These are phyloP conservation scores for Cacatua alba DNA, from an alignment of 2,113 vertebrate species.

Conservation along the genomic window DNA sequence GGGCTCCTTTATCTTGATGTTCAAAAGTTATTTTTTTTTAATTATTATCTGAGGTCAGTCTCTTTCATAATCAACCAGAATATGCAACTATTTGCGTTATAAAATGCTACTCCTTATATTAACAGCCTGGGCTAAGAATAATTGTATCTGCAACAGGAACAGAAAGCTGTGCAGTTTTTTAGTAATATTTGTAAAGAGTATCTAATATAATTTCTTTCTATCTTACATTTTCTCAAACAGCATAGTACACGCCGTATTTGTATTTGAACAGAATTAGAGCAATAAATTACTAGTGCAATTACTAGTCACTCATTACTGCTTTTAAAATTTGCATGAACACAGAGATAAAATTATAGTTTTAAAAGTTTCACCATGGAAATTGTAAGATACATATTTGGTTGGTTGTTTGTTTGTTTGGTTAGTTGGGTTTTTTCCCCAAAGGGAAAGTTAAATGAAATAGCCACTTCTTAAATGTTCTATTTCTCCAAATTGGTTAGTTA, in stretches of 20 bases:
- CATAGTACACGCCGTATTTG: neutral
- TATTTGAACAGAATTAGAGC: constrained; percentile 34
- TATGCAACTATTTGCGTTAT: neutral
- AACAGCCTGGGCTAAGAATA: neutral
- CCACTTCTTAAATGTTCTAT: neutral
- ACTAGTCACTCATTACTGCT: neutral
- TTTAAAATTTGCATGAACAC: constrained; percentile 28
- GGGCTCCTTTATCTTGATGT: neutral
- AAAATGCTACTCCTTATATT: neutral
- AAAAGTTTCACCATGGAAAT: neutral
- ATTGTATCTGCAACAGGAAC: neutral
- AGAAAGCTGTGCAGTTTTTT: neutral
- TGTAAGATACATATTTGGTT: neutral
- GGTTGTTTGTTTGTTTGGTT: neutral
- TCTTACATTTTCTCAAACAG: neutral
- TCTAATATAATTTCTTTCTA: constrained; percentile 3
- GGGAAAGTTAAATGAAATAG: neutral
- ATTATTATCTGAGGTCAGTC: neutral
- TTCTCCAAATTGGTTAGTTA: neutral
- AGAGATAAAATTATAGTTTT: neutral
- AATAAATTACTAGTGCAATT: neutral
- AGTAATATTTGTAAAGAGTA: neutral
- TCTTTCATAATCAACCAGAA: neutral
- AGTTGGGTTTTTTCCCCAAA: neutral
- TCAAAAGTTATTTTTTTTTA: neutral